phyloP scores from a whole-genome alignment of 37 sponge, comb jelly and placozoan genomes.

The Petrosia ficiformis region DNA sequence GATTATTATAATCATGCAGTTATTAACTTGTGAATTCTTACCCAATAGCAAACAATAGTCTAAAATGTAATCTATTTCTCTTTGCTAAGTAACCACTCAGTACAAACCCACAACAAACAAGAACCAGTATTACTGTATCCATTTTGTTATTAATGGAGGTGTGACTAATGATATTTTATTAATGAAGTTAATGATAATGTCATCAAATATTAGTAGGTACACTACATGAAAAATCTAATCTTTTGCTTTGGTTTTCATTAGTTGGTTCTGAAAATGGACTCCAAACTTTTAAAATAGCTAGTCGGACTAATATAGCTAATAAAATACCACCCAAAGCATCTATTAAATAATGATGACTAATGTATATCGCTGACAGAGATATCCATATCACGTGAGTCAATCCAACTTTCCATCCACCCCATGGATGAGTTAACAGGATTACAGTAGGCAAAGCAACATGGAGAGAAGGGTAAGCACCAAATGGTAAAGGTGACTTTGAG shows the following conservation, averaged over 20 bases:
- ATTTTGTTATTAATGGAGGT: no score
- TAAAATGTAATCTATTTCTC: conserved; percentile 17
- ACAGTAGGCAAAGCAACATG: conserved; percentile 83
- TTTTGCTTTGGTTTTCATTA: no score
- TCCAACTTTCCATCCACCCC: conserved; percentile 69
- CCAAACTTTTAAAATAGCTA: conserved; percentile 67
- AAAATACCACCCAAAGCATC: conserved; percentile 83
- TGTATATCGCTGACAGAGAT: conserved; percentile 79
- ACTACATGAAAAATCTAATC: no score
- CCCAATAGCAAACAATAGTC: conserved; percentile 45
- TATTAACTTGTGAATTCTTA: no score
- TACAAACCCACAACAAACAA: background rate
- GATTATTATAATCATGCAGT: no score
- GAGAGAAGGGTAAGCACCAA: conserved; percentile 86
- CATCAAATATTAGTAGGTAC: no score
- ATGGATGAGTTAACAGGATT: conserved; percentile 68
- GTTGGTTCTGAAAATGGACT: conserved; percentile 70
- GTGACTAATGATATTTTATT: no score
- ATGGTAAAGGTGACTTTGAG: conserved; percentile 73
- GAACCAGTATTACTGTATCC: no score
- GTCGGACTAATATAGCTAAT: conserved; percentile 48
- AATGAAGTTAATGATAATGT: no score
- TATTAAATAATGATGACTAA: conserved; percentile 74
- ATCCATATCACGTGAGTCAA: conserved; percentile 73
- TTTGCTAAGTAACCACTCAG: conserved; percentile 8